Percentiles rank a stretch among this genome's conserved stretches.
These are phyloP conservation scores for Sclerodermus sp. DNA, from an alignment of 2,888 invertebrate species.

Conservation along the genomic window DNA sequence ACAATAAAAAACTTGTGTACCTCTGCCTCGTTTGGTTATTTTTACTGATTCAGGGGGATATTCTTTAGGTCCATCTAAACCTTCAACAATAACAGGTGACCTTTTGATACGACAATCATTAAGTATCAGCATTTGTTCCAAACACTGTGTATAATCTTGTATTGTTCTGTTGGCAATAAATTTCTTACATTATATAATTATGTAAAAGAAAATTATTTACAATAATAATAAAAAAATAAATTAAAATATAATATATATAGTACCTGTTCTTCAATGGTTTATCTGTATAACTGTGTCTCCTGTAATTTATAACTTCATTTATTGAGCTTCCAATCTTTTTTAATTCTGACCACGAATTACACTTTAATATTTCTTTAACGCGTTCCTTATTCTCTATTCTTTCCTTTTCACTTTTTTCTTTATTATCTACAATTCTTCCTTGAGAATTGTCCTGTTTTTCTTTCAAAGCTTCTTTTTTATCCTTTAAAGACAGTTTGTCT, in stretches of 20 bases:
- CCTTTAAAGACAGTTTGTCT: conserved; percentile 21
- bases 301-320: conserved; percentile 35
- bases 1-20: conserved; percentile 38
- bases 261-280: conserved; percentile 38
- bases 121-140: conserved; percentile 51
- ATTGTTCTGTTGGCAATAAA: conserved; percentile 34
- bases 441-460: conserved; percentile 26
- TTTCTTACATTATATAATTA: too few relatives aligned
- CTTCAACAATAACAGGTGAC: conserved; percentile 37
- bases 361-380: conserved; percentile 36
- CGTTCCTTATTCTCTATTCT: conserved; percentile 30
- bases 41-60: conserved; percentile 50
- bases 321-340: conserved; percentile 33
- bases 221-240: not conserved
- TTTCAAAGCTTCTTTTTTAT: conserved; percentile 20
- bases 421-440: conserved; percentile 23
- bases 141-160: conserved; percentile 45
- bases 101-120: conserved; percentile 40
- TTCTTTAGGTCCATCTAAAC: conserved; percentile 43
- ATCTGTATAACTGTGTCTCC: conserved; percentile 29
- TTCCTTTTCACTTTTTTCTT: conserved; percentile 31
- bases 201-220: too few relatives aligned
- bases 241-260: not conserved
- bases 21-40: conserved; percentile 40
- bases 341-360: conserved; percentile 43